Evolutionary conservation across 2,113 vertebrate genomes (phyloP).

Genomic region (Nesoenas mayeri): DNA sequence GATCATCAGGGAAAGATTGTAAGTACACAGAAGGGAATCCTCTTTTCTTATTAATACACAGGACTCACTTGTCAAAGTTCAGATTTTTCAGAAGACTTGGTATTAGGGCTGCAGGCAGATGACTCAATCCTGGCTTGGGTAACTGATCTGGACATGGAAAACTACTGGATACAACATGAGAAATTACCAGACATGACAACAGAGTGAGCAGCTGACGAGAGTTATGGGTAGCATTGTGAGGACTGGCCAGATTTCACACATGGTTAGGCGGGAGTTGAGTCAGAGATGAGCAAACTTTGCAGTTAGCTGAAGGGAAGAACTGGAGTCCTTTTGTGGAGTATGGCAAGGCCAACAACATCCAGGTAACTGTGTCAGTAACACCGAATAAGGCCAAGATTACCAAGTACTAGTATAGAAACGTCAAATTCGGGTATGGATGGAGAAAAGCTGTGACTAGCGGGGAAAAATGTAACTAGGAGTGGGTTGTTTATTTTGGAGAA

Average conservation of each 20-base stretch:
- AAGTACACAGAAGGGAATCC: not conserved
- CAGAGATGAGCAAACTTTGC: not conserved
- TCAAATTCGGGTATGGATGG: not conserved
- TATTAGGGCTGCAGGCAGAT: not conserved
- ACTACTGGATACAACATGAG: not conserved
- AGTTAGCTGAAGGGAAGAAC: not conserved
- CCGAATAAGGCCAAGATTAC: not conserved
- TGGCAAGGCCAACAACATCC: not conserved
- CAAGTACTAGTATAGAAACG: not conserved
- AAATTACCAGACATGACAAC: not conserved
- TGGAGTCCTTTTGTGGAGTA: not conserved
- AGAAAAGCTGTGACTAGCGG: not conserved
- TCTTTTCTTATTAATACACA: not conserved
- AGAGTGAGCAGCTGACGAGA: not conserved
- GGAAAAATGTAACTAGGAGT: accelerated
- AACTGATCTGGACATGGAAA: not conserved
- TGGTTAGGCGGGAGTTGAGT: accelerated
- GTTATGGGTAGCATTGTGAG: not conserved
- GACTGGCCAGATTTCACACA: not conserved
- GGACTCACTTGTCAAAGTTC: not conserved
- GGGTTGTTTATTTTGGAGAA: not conserved
- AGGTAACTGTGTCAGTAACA: not conserved
- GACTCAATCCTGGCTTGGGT: not conserved
- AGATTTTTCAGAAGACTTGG: not conserved
- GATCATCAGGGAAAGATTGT: not conserved